Evolutionary conservation across 2,888 invertebrate genomes (phyloP).

Genomic region (Plebejus argus): DNA sequence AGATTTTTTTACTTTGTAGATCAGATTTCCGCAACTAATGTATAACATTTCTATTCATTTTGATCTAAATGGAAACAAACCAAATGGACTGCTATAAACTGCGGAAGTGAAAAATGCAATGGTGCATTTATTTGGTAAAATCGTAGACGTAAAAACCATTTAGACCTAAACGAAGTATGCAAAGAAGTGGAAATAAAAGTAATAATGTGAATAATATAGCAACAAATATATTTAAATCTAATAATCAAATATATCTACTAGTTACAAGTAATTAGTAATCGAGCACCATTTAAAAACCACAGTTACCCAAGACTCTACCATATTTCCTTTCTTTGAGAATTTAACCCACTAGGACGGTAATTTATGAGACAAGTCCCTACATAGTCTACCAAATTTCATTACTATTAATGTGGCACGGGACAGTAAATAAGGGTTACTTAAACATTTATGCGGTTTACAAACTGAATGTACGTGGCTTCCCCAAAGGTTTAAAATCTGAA

Average conservation of each 20-base stretch:
- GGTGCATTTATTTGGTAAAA: too few species aligned
- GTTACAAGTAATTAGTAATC: background rate
- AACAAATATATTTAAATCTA: background rate
- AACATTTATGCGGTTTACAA: conserved; percentile 32
- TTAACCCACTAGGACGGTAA: background rate
- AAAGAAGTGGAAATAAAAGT: too few species aligned
- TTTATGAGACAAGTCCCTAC: conserved; percentile 18
- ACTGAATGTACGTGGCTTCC: conserved; percentile 27
- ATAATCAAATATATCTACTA: background rate
- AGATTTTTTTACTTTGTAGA: too few species aligned
- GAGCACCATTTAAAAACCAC: background rate
- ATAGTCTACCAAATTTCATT: conserved; percentile 29
- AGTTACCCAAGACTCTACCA: background rate
- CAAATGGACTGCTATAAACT: too few species aligned
- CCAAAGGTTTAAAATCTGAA: conserved; percentile 27
- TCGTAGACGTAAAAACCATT: too few species aligned
- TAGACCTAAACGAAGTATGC: too few species aligned
- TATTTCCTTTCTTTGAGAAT: background rate
- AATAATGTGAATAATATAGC: too few species aligned
- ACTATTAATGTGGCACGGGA: conserved; percentile 31
- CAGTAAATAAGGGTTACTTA: conserved; percentile 28
- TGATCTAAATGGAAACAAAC: too few species aligned
- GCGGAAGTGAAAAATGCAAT: too few species aligned
- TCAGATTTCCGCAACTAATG: too few species aligned
- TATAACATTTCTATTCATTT: too few species aligned